phyloP scores from a whole-genome alignment of 2,113 vertebrate species.

The Pseudonaja textilis region DNA sequence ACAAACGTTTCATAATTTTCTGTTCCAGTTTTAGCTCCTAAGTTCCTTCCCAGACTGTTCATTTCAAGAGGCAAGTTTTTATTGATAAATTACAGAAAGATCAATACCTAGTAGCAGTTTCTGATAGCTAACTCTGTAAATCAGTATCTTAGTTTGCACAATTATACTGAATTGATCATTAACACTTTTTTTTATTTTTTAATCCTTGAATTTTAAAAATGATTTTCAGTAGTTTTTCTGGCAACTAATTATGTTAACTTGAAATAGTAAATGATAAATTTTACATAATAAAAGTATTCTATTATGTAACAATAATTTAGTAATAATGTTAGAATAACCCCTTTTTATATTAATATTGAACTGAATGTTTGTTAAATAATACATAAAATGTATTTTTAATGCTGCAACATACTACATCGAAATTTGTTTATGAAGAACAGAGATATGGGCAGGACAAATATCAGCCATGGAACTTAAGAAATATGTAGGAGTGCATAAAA shows the following conservation, averaged over 20 bases:
- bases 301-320: not conserved
- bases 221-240: slow-evolving; percentile 41
- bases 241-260: slow-evolving; percentile 25
- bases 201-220: slow-evolving; percentile 44
- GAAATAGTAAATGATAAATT: slow-evolving; percentile 38
- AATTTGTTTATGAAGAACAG: not conserved
- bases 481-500: not conserved
- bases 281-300: not conserved
- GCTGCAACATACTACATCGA: not conserved
- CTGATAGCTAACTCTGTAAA: slow-evolving; percentile 52
- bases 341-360: not conserved
- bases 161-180: slow-evolving; percentile 52
- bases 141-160: slow-evolving; percentile 47
- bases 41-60: slow-evolving; percentile 85
- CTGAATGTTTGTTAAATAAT: slow-evolving; percentile 13
- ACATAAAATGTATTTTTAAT: not conserved
- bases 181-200: slow-evolving; percentile 51
- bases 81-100: slow-evolving; percentile 60
- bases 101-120: slow-evolving; percentile 50
- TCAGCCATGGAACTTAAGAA: not conserved
- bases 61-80: slow-evolving; percentile 90
- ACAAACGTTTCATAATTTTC: slow-evolving; percentile 65
- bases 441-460: not conserved
- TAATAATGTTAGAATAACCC: not conserved
- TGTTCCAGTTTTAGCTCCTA: slow-evolving; percentile 82